phyloP scores from a whole-genome alignment of 2,888 invertebrate species.

The Orthonevra nobilis region DNA sequence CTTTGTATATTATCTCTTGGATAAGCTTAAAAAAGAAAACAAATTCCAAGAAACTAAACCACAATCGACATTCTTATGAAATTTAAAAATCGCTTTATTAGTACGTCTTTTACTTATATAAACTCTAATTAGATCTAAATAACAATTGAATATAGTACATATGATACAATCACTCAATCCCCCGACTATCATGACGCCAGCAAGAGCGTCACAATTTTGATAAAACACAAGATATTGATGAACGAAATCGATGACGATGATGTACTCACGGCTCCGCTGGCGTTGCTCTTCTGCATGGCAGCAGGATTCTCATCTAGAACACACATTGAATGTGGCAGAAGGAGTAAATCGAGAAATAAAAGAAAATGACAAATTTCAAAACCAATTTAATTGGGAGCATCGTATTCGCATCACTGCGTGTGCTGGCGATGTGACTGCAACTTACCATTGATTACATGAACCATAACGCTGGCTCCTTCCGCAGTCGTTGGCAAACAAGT shows the following conservation, averaged over 20 bases:
- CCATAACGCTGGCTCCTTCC: conserved; percentile 90
- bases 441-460: conserved; percentile 94
- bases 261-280: conserved; percentile 33
- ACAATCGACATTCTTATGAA: conserved; percentile 43
- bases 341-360: conserved; percentile 10
- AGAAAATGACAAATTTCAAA: conserved; percentile 16
- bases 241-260: conserved; percentile 31
- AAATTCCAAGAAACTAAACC: background rate
- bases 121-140: conserved; percentile 69
- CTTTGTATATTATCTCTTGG: too few species aligned
- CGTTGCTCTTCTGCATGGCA: conserved; percentile 77
- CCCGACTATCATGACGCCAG: conserved; percentile 59
- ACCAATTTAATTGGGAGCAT: background rate
- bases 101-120: conserved; percentile 52
- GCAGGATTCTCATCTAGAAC: conserved; percentile 77
- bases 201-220: conserved; percentile 36
- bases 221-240: conserved; percentile 62
- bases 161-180: conserved; percentile 43
- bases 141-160: conserved; percentile 68
- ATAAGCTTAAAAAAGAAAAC: too few species aligned
- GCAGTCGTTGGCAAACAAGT: conserved; percentile 94
- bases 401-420: conserved; percentile 16
- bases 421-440: conserved; percentile 13
- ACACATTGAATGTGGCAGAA: conserved; percentile 13
- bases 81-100: conserved; percentile 68